phyloP scores from a whole-genome alignment of 2,888 invertebrate species.

The Tholera decimalis region DNA sequence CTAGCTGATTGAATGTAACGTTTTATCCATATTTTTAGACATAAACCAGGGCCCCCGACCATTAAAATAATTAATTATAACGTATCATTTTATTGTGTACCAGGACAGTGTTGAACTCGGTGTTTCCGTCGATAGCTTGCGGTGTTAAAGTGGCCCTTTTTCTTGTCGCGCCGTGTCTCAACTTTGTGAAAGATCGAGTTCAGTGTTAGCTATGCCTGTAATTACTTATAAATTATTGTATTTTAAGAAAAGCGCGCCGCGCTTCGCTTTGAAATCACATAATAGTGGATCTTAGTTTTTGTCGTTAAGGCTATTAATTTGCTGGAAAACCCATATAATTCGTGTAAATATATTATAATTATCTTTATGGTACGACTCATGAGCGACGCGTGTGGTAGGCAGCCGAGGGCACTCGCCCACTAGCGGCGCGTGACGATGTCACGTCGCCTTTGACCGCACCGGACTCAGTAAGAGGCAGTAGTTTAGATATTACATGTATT shows the following conservation, averaged over 20 bases:
- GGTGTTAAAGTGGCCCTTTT: conserved; percentile 35
- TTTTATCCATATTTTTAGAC: conserved; percentile 62
- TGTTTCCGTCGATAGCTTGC: conserved; percentile 49
- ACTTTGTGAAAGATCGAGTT: conserved; percentile 55
- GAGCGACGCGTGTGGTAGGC: conserved; percentile 69
- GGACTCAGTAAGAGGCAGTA: conserved; percentile 81
- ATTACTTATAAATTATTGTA: conserved; percentile 89
- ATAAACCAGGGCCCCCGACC: conserved; percentile 74
- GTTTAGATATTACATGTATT: conserved; percentile 90
- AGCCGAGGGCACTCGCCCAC: conserved; percentile 48
- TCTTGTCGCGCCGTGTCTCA: conserved; percentile 28
- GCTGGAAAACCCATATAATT: conserved; percentile 89
- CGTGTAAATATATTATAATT: conserved; percentile 91
- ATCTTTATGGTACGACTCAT: conserved; percentile 88
- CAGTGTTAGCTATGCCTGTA: conserved; percentile 59
- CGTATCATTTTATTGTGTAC: conserved; percentile 74
- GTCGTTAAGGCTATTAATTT: conserved; percentile 89
- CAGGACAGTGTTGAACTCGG: conserved; percentile 59
- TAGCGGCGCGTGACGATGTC: conserved; percentile 30
- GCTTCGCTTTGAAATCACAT: conserved; percentile 89
- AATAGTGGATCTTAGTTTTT: conserved; percentile 90
- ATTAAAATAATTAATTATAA: conserved; percentile 76
- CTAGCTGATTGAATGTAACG: conserved; percentile 60
- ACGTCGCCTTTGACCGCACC: conserved; percentile 60
- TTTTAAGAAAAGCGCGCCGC: conserved; percentile 86